phyloP scores from a whole-genome alignment of 2,113 vertebrate species.

The Gorsachius goisagi region DNA sequence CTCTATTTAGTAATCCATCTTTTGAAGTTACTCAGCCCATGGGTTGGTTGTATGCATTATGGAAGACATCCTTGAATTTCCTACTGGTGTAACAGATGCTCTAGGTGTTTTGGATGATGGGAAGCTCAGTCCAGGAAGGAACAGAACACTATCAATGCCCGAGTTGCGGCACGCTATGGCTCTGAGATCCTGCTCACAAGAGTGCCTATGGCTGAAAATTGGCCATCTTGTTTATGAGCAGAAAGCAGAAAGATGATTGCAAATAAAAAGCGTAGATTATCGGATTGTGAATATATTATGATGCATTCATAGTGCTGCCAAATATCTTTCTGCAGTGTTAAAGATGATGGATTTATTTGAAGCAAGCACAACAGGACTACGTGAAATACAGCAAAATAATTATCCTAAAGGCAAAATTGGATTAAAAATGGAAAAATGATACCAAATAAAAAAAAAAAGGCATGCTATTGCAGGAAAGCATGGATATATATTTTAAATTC shows the following conservation, averaged over 20 bases:
- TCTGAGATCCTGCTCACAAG: neutral
- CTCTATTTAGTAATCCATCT: neutral
- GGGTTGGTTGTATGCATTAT: neutral
- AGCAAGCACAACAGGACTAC: neutral
- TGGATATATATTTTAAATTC: neutral
- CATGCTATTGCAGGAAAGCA: neutral
- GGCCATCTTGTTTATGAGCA: neutral
- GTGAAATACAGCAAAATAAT: neutral
- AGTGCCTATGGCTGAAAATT: neutral
- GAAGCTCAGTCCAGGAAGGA: neutral
- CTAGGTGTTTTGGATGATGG: neutral
- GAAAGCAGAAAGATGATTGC: neutral
- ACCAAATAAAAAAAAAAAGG: neutral
- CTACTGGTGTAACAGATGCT: accelerated
- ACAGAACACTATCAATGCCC: neutral
- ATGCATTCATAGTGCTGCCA: neutral
- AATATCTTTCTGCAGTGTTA: neutral
- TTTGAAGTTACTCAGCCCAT: neutral
- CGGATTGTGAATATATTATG: neutral
- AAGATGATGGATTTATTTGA: neutral
- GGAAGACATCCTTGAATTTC: neutral
- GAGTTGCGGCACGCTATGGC: neutral
- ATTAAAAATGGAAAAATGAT: neutral
- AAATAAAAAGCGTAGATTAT: neutral
- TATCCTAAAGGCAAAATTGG: neutral